Evolutionary conservation across 2,888 invertebrate species (phyloP).

Genomic region (Drosophila anomelani): DNA sequence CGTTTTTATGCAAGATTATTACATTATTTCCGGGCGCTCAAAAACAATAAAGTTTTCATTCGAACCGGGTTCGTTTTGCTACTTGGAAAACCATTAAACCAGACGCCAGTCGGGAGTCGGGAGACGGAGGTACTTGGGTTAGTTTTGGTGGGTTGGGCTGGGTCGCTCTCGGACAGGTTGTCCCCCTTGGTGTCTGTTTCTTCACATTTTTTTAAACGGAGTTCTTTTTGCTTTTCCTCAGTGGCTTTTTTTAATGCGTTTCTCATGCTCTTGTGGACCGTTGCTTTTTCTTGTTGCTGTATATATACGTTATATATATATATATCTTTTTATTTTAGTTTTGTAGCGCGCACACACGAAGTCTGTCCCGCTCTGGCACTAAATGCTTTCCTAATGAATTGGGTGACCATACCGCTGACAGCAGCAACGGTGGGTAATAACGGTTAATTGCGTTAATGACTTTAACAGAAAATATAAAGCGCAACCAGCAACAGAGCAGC

Average conservation of each 20-base stretch:
- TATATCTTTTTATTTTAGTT: slow-evolving; percentile 21
- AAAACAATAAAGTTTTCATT: slow-evolving; percentile 73
- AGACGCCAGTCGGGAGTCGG: slow-evolving; percentile 53
- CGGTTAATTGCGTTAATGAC: slow-evolving; percentile 82
- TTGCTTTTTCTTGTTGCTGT: slow-evolving; percentile 58
- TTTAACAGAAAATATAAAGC: slow-evolving; percentile 81
- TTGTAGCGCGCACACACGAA: slow-evolving; percentile 8
- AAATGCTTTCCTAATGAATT: slow-evolving; percentile 80
- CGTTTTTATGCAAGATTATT: slow-evolving; percentile 72
- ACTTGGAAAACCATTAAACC: slow-evolving; percentile 57
- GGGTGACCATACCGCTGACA: slow-evolving; percentile 72
- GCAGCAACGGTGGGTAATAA: slow-evolving; percentile 74
- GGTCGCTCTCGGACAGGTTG: slow-evolving; percentile 4
- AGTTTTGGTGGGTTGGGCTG: slow-evolving; percentile 14
- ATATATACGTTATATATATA: background rate
- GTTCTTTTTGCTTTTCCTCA: slow-evolving; percentile 38
- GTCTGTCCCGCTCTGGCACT: slow-evolving; percentile 53
- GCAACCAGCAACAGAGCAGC: slow-evolving; percentile 55
- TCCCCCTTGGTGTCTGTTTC: slow-evolving; percentile 27
- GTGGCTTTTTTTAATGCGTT: slow-evolving; percentile 71
- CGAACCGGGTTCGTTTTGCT: slow-evolving; percentile 43
- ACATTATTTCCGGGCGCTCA: slow-evolving; percentile 69
- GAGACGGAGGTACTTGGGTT: background rate
- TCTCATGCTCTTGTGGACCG: slow-evolving; percentile 75
- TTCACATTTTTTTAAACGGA: slow-evolving; percentile 46